Base-by-base conservation (phyloP, 2,797 vertebrate genomes). In the Novumbra hubbsi region DNA sequence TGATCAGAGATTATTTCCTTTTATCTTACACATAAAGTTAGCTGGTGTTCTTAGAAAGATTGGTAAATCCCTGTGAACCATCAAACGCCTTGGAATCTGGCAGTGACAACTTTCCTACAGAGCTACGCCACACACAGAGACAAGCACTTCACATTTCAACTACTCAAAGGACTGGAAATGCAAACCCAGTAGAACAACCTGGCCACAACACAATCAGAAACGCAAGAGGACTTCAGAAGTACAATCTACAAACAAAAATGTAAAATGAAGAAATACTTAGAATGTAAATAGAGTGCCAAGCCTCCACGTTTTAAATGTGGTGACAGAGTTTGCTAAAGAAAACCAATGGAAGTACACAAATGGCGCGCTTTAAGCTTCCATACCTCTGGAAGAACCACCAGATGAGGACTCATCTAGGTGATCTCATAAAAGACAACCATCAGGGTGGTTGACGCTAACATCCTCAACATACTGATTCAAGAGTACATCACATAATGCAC, bases 41-140 rank as follows among this genome's bases (percentile, higher is more conserved):
- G 34, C 52, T 2, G 30, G 32, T n/a, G 30, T 28, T 71, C 14
- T 60, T 52, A 38, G 19, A 57, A 60, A 38, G 50, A 38, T 28
- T 68, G n/a, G 49, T 27, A 27, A 49, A 41, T 71, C 30, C 7
- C 78, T 49, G 19, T 74, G 15, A 11, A 19, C 19, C 24, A 17
- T 12, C 50, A 71, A 11, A 49, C n/a, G 27, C 49, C 48, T 60
- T 80, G 71, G 78, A 77, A 71, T 32, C 24, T 15, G 9, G 57
- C 24, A 28, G 67, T 80, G 4, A 70, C 68, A 15, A 12, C 64
- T 8, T 73, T 80, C 30, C 34, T 76, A 76, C 32, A 6, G 57
- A 21, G 71, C 78, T 12, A 80, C 57, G 28, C 24, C 67, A 28
- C 70, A 76, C 68, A 65, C 73, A 50, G 76, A 27, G 0, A 76